Base-by-base conservation (phyloP, 2,888 invertebrate genomes). In the Spodoptera picta region DNA sequence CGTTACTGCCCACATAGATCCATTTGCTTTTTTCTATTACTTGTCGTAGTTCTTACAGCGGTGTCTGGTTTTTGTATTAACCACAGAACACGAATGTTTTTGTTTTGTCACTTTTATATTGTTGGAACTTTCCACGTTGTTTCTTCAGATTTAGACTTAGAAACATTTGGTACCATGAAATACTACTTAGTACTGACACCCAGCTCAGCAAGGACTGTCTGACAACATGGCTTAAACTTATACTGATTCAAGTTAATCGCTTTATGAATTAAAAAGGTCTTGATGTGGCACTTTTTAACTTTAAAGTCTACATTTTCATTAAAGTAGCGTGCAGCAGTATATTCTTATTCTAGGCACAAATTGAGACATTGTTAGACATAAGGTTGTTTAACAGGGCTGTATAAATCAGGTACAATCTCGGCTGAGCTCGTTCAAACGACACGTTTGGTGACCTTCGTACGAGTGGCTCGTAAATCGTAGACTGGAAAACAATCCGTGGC, bases 401-500 rank as follows among this genome's bases (percentile, higher is more conserved):
- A 83, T 86, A 86, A 86, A 85, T 85, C 85, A 85, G 80, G 75
- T 79, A 76, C 77, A 77, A 83, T 82, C 83, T 80, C 82, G 77
- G 74, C 72, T 74, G 65, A 72, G 78, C 78, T 73, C 78, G 81
- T 78, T 71, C 72, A 67, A 67, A 67, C 72, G 71, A 66, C 80
- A 75, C 80, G 82, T 79, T 79, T 77, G 79, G 66, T 76, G 79
- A 74, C 75, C 75, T 75, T 63, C 56, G 71, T 59, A 71, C 73
- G 73, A 76, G 65, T 72, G 70, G 79, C 74, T 84, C 83, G 80
- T 83, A 87, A 85, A 87, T 83, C 82, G 79, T 77, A 72, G 78
- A 78, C 81, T 84, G 79, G 81, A 83, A 84, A 90, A 87, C 86
- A 88, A 89, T 88, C 86, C 83, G 72, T 79, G 77, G 75, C 82